These are phyloP conservation scores for Alligator sinensis DNA, from an alignment of 2,113 vertebrate species.

Conservation along the genomic window DNA sequence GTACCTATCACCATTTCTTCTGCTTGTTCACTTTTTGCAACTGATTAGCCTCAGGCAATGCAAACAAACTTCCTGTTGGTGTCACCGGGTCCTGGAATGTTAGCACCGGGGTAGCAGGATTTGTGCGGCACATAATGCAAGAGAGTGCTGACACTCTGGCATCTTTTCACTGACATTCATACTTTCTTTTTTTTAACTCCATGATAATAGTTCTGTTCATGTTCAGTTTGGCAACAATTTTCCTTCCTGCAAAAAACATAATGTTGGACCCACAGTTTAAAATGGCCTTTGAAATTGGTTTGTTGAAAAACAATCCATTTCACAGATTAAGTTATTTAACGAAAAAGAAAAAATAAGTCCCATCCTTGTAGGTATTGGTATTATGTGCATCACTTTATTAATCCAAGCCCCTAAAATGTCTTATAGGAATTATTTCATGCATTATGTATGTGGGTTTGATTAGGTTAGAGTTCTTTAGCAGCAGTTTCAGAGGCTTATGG, in stretches of 20 bases:
- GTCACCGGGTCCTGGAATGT: background rate
- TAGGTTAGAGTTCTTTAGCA: slow-evolving; percentile 54
- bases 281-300: background rate
- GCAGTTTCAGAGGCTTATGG: slow-evolving; percentile 55
- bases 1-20: slow-evolving; percentile 34
- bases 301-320: background rate
- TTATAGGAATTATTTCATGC: slow-evolving; percentile 72
- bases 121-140: background rate
- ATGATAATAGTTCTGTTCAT: background rate
- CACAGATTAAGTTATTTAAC: background rate
- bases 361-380: background rate
- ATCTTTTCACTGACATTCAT: background rate
- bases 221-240: background rate
- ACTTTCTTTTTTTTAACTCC: slow-evolving; percentile 25
- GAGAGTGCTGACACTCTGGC: background rate
- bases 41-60: background rate
- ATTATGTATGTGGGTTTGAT: slow-evolving; percentile 74
- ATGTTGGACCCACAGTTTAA: background rate
- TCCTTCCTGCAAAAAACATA: background rate
- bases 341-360: background rate
- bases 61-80: background rate
- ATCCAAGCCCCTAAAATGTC: slow-evolving; percentile 59
- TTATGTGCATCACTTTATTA: slow-evolving; percentile 60
- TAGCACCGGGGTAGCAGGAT: background rate
- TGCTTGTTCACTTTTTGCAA: background rate